phyloP scores from a whole-genome alignment of 2,113 vertebrate species.

The Amphilophus citrinellus region DNA sequence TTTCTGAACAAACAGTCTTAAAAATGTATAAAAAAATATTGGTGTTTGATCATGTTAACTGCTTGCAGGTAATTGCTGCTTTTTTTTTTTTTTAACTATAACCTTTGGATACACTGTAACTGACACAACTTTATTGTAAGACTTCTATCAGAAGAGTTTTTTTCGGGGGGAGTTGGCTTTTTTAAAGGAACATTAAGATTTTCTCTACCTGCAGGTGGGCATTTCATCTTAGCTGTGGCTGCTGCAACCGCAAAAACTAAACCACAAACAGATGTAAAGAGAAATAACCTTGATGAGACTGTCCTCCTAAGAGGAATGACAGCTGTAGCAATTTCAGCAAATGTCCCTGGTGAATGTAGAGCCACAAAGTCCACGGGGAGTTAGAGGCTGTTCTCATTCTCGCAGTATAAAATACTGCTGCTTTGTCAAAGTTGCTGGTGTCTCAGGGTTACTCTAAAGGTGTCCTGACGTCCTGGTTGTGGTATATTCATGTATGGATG shows the following conservation, averaged over 20 bases:
- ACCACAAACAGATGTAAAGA: neutral
- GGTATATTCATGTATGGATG: neutral
- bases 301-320: neutral
- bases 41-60: neutral
- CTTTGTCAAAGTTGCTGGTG: neutral
- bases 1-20: conserved; percentile 1
- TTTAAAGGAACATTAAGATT: neutral
- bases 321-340: neutral
- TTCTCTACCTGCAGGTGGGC: neutral
- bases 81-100: neutral
- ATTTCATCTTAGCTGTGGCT: neutral
- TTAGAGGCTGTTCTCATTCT: neutral
- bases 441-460: neutral
- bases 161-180: neutral
- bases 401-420: neutral
- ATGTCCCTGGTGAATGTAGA: neutral
- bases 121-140: neutral
- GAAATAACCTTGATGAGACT: conserved; percentile 1
- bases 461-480: neutral
- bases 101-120: neutral
- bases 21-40: neutral
- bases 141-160: neutral
- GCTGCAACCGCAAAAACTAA: neutral
- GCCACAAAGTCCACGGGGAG: neutral
- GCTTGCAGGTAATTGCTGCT: neutral